Evolutionary conservation across 1,140 invertebrate species (phyloP).

Genomic region (Pogonomyrmex barbatus): DNA sequence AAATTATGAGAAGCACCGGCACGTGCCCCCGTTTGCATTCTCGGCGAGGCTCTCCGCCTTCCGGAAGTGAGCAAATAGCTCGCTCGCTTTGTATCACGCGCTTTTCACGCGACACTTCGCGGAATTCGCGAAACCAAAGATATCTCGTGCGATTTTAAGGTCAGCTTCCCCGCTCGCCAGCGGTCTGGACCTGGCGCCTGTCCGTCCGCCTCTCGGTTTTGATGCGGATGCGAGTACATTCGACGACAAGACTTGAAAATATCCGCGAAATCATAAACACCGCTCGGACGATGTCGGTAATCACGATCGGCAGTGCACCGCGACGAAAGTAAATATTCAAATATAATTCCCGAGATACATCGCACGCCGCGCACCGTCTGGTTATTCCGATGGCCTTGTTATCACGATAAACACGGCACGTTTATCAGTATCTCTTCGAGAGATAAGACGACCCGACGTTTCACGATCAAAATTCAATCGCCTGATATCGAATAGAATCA

Average conservation of each 20-base stretch:
- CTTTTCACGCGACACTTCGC: background rate
- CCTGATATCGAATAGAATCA: background rate
- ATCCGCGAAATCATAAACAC: constrained; percentile 25
- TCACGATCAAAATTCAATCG: constrained; percentile 6
- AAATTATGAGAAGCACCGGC: background rate
- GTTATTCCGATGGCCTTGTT: background rate
- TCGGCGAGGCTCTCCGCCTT: background rate
- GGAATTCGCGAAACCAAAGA: constrained; percentile 24
- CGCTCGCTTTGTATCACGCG: background rate
- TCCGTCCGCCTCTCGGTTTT: background rate
- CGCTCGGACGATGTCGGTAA: background rate
- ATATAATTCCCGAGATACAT: constrained; percentile 16
- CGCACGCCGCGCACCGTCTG: too few species aligned
- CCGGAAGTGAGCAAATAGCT: background rate
- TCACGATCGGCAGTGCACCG: background rate
- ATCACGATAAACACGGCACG: constrained; percentile 35
- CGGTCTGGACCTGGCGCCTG: background rate
- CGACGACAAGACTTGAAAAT: background rate
- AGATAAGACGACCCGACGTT: constrained; percentile 23
- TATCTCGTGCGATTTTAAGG: constrained; percentile 21
- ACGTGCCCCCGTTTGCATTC: background rate
- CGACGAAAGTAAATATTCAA: constrained; percentile 16
- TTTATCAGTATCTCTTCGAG: constrained; percentile 34
- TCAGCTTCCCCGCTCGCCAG: background rate
- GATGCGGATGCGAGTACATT: background rate